Evolutionary conservation across 2,113 vertebrate genomes (phyloP), one percentile per base, ranked within the genome.

Genomic region (Meles meles): DNA sequence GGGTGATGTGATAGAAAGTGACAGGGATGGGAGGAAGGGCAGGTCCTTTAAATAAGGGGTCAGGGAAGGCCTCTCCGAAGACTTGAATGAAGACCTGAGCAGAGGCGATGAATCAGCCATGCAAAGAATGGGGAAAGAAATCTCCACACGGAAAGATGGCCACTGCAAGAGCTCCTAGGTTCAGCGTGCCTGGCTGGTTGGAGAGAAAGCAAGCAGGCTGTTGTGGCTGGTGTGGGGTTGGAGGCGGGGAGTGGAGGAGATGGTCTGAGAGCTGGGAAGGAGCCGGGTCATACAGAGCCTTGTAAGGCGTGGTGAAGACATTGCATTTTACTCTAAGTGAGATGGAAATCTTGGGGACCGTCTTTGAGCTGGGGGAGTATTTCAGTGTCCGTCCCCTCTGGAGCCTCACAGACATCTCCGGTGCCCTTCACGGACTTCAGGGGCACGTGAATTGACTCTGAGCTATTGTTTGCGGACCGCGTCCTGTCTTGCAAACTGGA

Each of bases 31-130:
- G 77, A n/a, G 84, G 61, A 80, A 91, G 89, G 82, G 74, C 96
- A 93, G 39, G 52, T 79, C 83, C 72, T 94, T 97, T 90, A 95
- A 95, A 89, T 80, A 89, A 87, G 29, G 77, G 91, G 94, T 96
- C 92, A 97, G 39, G 44, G 59, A 94, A 95, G 86, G 88, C 88
- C 79, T 87, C 47, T 90, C 55, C 69, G 77, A 94, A 47, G 67
- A 98, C 61, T 84, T 96, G 94, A 97, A 94, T 94, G 80, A 92
- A 96, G 82, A 93, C 59, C 72, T 92, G 69, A 96, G 61, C 67
- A 90, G 47, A 97, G 83, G 93, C 77, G 80, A 96, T 86, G 67
- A 96, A 94, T 83, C 72, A 89, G n/a, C 74, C 79, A 74, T 96
- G 83, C 79, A 94, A 91, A 96, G 59, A 96, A 55, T 4, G 29